Evolutionary conservation across 2,888 invertebrate genomes (phyloP).

Genomic region (Fissipunctia ypsillon): DNA sequence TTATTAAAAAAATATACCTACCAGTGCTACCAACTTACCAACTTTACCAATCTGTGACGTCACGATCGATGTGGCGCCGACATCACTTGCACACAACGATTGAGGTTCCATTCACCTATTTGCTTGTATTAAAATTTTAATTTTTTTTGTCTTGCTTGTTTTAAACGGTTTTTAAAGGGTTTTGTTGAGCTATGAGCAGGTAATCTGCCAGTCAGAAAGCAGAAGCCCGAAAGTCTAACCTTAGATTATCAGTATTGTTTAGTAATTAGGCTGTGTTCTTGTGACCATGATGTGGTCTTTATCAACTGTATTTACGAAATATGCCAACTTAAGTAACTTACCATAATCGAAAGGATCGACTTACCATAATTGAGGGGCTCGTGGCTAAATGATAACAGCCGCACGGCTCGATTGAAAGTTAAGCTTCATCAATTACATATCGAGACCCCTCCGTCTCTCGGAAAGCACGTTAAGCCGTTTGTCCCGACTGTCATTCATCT

Average conservation of each 20-base stretch:
- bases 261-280: not conserved
- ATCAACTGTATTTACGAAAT: not conserved
- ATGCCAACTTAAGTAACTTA: not conserved
- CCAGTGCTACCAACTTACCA: slow-evolving; percentile 44
- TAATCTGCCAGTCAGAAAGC: not conserved
- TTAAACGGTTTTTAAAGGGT: not conserved
- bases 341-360: not conserved
- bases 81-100: slow-evolving; percentile 26
- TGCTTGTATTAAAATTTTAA: slow-evolving; percentile 22
- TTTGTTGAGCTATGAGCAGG: not conserved
- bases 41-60: slow-evolving; percentile 66
- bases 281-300: not conserved
- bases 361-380: not conserved
- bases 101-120: slow-evolving; percentile 23
- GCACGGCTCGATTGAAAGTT: not conserved
- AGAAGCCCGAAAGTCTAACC: not conserved
- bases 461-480: not conserved
- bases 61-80: slow-evolving; percentile 7
- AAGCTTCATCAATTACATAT: not conserved
- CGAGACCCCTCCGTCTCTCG: too few relatives aligned
- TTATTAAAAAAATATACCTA: slow-evolving; percentile 65
- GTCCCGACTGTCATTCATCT: not conserved
- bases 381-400: not conserved
- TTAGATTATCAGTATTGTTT: not conserved
- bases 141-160: slow-evolving; percentile 12